phyloP scores from a whole-genome alignment of 2,797 vertebrate species.

The Rhyacichthys aspro region DNA sequence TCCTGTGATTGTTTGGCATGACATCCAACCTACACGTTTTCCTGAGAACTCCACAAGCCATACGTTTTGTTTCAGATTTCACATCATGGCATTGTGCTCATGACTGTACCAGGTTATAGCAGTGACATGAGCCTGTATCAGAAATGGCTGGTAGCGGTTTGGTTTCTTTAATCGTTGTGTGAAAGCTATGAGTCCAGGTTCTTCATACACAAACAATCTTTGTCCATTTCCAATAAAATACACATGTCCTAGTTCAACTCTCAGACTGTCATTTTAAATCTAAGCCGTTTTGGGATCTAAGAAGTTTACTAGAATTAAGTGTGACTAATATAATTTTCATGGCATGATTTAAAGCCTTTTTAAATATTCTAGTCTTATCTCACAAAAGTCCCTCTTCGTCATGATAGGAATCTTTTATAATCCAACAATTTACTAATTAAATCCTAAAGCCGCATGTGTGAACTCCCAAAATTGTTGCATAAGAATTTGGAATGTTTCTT shows the following conservation, averaged over 20 bases:
- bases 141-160: conserved; percentile 41
- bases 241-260: conserved; percentile 78
- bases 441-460: conserved; percentile 1
- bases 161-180: conserved; percentile 9
- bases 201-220: too few species aligned
- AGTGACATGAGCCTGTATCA: conserved; percentile 38
- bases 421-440: too few species aligned
- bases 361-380: too few species aligned
- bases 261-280: conserved; percentile 74
- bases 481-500: conserved; percentile 55
- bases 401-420: too few species aligned
- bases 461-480: conserved; percentile 50
- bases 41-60: conserved; percentile 68
- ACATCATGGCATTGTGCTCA: conserved; percentile 57
- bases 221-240: conserved; percentile 71
- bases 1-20: conserved; percentile 75
- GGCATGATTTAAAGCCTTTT: too few species aligned
- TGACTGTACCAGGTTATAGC: conserved; percentile 42
- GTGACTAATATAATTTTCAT: too few species aligned
- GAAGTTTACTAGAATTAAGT: too few species aligned
- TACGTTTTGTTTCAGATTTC: conserved; percentile 77
- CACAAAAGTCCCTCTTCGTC: too few species aligned
- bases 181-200: conserved; percentile 41
- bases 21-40: conserved; percentile 70
- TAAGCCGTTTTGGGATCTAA: conserved; percentile 60